Evolutionary conservation across 2,113 vertebrate genomes (phyloP).

Genomic region (Myxocyprinus asiaticus): DNA sequence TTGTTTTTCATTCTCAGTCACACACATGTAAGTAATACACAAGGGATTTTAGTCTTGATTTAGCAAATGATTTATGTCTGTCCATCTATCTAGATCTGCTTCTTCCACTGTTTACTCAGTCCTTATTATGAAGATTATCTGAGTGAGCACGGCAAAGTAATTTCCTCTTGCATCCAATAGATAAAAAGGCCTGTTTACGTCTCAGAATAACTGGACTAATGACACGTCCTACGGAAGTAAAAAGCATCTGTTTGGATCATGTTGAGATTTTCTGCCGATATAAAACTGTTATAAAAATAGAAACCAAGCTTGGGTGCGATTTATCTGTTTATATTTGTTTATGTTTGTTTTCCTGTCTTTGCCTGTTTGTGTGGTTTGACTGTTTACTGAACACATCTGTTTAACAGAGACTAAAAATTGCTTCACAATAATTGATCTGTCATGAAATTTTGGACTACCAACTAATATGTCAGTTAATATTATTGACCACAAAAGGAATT

Average conservation of each 20-base stretch:
- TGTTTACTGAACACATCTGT: conserved; percentile 47
- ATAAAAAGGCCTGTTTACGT: conserved; percentile 21
- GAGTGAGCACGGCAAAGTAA: conserved; percentile 18
- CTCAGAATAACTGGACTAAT: background rate
- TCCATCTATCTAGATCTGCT: conserved; percentile 13
- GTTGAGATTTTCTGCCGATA: background rate
- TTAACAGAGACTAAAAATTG: no score
- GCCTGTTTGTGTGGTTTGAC: background rate
- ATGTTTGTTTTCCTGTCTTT: background rate
- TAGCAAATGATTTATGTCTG: background rate
- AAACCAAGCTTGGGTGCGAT: background rate
- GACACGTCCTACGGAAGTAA: background rate
- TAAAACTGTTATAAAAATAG: background rate
- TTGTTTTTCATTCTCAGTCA: background rate
- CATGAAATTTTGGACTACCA: no score
- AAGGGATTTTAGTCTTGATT: conserved; percentile 21
- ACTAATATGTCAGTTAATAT: no score
- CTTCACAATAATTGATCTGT: no score
- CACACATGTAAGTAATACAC: background rate
- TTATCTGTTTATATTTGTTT: background rate
- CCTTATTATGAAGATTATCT: background rate
- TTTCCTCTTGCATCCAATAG: conserved; percentile 6
- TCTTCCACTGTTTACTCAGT: background rate
- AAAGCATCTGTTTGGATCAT: background rate
- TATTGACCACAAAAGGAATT: no score